Percentiles rank a stretch among this genome's conserved stretches.
Evolutionary conservation across 2,888 invertebrate genomes (phyloP).

Genomic region (Dryococelus australis): DNA sequence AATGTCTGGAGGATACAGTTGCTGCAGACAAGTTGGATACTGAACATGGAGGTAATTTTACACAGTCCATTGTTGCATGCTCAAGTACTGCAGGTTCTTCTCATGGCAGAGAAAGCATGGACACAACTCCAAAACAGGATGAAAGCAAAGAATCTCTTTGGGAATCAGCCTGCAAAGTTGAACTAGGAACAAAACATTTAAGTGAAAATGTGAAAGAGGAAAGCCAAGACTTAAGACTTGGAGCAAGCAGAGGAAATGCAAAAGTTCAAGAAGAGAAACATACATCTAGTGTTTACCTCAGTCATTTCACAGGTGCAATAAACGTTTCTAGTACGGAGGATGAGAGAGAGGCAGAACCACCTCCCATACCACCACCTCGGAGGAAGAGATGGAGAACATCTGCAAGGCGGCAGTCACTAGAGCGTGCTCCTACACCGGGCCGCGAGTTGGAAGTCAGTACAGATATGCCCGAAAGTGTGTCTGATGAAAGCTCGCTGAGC

Average conservation of each 20-base stretch:
- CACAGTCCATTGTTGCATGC: too few species aligned
- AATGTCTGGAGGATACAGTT: not conserved
- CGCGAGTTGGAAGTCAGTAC: constrained; percentile 21
- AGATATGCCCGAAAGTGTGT: not conserved
- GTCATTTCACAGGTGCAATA: not conserved
- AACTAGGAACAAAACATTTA: not conserved
- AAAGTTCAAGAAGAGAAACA: not conserved
- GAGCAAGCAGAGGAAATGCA: not conserved
- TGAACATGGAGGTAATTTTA: too few species aligned
- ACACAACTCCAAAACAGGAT: not conserved
- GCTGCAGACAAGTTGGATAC: not conserved
- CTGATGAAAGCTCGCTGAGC: constrained; percentile 32
- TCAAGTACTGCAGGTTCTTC: not conserved
- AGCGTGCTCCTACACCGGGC: constrained; percentile 35
- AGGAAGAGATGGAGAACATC: constrained; percentile 35
- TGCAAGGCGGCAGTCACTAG: constrained; percentile 27
- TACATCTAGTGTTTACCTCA: not conserved
- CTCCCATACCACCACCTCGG: constrained; percentile 38
- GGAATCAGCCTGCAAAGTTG: not conserved
- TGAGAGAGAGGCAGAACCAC: constrained; percentile 22
- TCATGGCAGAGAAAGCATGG: not conserved
- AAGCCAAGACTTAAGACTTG: not conserved
- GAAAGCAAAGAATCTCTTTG: not conserved
- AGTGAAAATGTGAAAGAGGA: not conserved
- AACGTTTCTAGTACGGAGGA: not conserved